These are phyloP conservation scores for Kryptolebias marmoratus DNA, from an alignment of 2,113 vertebrate species.

Conservation along the genomic window DNA sequence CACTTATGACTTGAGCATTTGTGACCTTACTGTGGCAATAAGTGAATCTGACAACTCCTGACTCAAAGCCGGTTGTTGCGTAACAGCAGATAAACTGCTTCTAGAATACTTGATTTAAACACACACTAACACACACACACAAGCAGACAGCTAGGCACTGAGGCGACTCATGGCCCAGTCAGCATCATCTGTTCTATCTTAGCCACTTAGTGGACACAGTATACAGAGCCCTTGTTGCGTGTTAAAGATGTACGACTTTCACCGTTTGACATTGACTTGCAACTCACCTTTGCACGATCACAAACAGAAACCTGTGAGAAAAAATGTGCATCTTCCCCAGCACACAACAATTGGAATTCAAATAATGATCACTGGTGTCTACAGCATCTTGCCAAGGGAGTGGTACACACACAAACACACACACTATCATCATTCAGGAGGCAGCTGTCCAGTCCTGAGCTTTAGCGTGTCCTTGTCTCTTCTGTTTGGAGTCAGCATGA, in stretches of 20 bases:
- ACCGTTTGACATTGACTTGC: conserved; percentile 37
- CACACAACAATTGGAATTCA: conserved; percentile 58
- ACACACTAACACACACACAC: conserved; percentile 24
- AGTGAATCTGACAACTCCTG: conserved; percentile 50
- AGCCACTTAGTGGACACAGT: conserved; percentile 12
- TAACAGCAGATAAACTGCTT: conserved; percentile 52
- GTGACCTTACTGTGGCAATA: conserved; percentile 55
- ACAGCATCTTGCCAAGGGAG: conserved; percentile 33
- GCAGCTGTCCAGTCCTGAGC: conserved; percentile 46
- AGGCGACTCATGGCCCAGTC: conserved; percentile 56
- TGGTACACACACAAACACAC: conserved; percentile 9
- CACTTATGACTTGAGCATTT: conserved; percentile 42
- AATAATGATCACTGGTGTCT: conserved; percentile 37
- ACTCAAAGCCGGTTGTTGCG: conserved; percentile 60
- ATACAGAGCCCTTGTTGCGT: conserved; percentile 23
- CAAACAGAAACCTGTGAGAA: not conserved
- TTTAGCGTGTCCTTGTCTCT: conserved; percentile 67
- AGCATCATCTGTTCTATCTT: conserved; percentile 52
- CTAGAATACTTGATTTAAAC: conserved; percentile 47
- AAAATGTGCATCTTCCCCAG: not conserved
- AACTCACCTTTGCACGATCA: conserved; percentile 11
- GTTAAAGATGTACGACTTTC: conserved; percentile 20
- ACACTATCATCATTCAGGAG: conserved; percentile 65
- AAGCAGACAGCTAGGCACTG: conserved; percentile 48
- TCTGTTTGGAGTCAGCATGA: conserved; percentile 63